Percentiles rank a stretch among this genome's conserved stretches.
Evolutionary conservation across 2,888 invertebrate genomes (phyloP).

Genomic region (Andrena camellia): DNA sequence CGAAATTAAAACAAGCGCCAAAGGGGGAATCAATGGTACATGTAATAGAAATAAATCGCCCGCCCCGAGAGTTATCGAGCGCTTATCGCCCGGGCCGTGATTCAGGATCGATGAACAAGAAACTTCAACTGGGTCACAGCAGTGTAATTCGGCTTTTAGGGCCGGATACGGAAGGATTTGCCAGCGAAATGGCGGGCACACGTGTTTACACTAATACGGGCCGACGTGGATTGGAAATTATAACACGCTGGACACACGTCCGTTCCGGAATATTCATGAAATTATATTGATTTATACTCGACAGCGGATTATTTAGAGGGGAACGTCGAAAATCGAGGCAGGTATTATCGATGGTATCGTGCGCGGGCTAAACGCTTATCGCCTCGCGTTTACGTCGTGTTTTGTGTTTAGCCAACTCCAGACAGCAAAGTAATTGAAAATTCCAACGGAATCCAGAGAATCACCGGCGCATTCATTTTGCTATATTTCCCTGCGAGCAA

Average conservation of each 20-base stretch:
- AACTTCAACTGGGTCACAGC: neutral
- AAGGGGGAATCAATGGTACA: neutral
- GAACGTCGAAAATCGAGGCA: conserved; percentile 47
- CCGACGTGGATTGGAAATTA: conserved; percentile 68
- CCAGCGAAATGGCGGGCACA: conserved; percentile 51
- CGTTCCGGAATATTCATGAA: conserved; percentile 64
- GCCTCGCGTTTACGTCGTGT: conserved; percentile 9
- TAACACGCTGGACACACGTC: conserved; percentile 61
- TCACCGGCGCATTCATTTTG: neutral
- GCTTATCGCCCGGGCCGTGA: neutral
- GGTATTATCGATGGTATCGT: conserved; percentile 23
- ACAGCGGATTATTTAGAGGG: conserved; percentile 49
- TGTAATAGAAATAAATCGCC: conserved; percentile 11
- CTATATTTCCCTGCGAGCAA: neutral
- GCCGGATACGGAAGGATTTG: conserved; percentile 59
- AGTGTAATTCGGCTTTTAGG: conserved; percentile 63
- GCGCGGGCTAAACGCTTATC: conserved; percentile 11
- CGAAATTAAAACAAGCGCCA: neutral
- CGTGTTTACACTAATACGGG: conserved; percentile 63
- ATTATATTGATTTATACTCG: conserved; percentile 63
- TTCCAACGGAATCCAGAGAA: neutral
- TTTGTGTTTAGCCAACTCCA: neutral
- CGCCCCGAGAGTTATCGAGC: neutral
- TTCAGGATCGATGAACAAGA: conserved; percentile 28
- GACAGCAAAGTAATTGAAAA: neutral